These are phyloP conservation scores for Troglohyphantes excavatus DNA, from an alignment of 2,888 invertebrate genomes.

Conservation along the genomic window DNA sequence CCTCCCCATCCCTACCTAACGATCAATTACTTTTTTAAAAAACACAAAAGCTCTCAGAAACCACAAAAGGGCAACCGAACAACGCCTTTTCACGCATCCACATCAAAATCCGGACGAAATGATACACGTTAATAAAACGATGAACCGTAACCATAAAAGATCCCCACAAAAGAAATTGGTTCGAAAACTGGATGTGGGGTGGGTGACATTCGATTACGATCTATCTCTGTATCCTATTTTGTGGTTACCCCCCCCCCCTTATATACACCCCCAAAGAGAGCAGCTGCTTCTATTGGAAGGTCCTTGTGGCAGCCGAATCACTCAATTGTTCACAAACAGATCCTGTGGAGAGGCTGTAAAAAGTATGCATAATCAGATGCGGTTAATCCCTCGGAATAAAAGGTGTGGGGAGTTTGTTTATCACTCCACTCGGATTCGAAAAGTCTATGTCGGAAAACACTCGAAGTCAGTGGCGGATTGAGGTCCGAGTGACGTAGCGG, in stretches of 20 bases:
- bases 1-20: constrained; percentile 2
- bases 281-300: constrained; percentile 30
- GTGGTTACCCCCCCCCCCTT: constrained; percentile 1
- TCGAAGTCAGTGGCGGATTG: not conserved
- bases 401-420: not conserved
- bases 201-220: constrained; percentile 50
- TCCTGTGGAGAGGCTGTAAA: constrained; percentile 8
- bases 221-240: constrained; percentile 33
- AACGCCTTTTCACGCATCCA: not conserved
- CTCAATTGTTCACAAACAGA: constrained; percentile 13
- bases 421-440: not conserved
- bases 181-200: constrained; percentile 20
- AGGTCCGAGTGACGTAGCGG: too few relatives aligned
- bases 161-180: constrained; percentile 22
- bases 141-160: constrained; percentile 24
- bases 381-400: constrained; percentile 55
- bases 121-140: constrained; percentile 43
- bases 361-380: constrained; percentile 36
- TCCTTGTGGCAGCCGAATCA: constrained; percentile 5
- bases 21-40: constrained; percentile 15
- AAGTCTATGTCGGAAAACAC: not conserved
- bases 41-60: not conserved
- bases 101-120: not conserved
- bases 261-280: not conserved
- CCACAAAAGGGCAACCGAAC: not conserved